These are phyloP conservation scores for Marasmarcha lunaedactyla DNA, from an alignment of 2,888 invertebrate genomes.

Conservation along the genomic window DNA sequence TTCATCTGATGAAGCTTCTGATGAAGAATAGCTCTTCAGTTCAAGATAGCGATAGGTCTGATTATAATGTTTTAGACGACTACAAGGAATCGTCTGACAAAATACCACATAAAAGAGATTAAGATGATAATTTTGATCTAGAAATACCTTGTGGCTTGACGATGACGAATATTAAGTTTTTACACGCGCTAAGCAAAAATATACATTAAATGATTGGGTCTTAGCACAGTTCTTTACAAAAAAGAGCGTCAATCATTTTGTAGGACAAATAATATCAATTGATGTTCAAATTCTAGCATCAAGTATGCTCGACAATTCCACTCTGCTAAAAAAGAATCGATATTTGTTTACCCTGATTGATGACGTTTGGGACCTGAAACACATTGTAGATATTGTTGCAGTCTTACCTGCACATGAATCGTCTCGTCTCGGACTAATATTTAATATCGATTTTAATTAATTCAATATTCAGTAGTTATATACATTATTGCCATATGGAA, in stretches of 20 bases:
- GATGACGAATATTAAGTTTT: slow-evolving; percentile 2
- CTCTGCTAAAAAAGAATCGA: slow-evolving; percentile 1
- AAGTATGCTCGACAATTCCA: slow-evolving; percentile 2
- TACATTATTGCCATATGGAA: too few relatives aligned
- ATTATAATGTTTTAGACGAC: slow-evolving; percentile 2
- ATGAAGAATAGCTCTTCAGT: slow-evolving; percentile 1
- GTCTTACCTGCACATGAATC: neutral
- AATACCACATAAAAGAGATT: neutral
- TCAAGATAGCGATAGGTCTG: slow-evolving; percentile 2
- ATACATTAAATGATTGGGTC: slow-evolving; percentile 2
- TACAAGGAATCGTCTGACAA: neutral
- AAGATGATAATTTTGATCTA: neutral
- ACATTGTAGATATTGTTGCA: slow-evolving; percentile 2
- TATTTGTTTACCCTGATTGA: slow-evolving; percentile 4
- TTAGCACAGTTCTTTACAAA: slow-evolving; percentile 3
- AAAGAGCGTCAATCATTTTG: neutral
- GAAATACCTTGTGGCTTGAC: neutral
- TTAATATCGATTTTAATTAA: neutral
- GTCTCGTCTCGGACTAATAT: neutral
- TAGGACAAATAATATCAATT: neutral
- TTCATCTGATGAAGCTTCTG: neutral
- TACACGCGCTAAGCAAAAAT: neutral
- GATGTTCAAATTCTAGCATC: neutral
- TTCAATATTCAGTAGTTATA: neutral
- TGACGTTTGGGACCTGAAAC: slow-evolving; percentile 4